These are phyloP conservation scores for Microplitis demolitor DNA, from an alignment of 1,140 invertebrate genomes.

Conservation along the genomic window DNA sequence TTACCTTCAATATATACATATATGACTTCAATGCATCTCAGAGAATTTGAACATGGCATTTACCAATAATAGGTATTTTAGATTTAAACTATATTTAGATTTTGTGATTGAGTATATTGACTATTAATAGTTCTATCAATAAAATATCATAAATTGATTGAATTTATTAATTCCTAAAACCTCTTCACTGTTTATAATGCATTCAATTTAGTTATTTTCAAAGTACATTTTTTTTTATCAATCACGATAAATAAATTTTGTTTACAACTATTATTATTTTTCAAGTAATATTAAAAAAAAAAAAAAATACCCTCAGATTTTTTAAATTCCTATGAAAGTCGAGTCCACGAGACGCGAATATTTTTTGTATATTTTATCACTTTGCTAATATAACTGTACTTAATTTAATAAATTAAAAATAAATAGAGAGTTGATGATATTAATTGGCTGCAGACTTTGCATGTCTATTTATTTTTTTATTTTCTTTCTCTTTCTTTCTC, in stretches of 20 bases:
- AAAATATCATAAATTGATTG: no score
- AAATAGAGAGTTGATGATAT: constrained; percentile 9
- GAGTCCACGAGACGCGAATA: constrained; percentile 16
- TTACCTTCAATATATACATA: constrained; percentile 4
- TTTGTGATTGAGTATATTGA: background rate
- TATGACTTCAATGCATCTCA: constrained; percentile 36
- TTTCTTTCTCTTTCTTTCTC: constrained; percentile 25
- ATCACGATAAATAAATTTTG: background rate
- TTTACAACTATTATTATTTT: background rate
- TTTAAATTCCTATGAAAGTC: background rate
- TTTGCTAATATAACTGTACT: background rate
- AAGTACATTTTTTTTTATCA: no score
- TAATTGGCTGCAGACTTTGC: constrained; percentile 41
- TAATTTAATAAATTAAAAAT: constrained; percentile 22
- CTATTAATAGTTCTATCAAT: background rate
- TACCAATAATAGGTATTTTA: constrained; percentile 20
- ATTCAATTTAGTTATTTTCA: no score
- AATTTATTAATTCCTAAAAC: no score
- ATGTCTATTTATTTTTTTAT: constrained; percentile 36
- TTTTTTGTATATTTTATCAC: background rate
- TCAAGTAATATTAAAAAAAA: no score
- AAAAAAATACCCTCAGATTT: background rate
- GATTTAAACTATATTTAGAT: background rate
- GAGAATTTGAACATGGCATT: constrained; percentile 23
- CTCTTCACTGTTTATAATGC: no score